These are phyloP conservation scores for Sacculina carcini DNA, from an alignment of 2,888 invertebrate genomes.

Conservation along the genomic window DNA sequence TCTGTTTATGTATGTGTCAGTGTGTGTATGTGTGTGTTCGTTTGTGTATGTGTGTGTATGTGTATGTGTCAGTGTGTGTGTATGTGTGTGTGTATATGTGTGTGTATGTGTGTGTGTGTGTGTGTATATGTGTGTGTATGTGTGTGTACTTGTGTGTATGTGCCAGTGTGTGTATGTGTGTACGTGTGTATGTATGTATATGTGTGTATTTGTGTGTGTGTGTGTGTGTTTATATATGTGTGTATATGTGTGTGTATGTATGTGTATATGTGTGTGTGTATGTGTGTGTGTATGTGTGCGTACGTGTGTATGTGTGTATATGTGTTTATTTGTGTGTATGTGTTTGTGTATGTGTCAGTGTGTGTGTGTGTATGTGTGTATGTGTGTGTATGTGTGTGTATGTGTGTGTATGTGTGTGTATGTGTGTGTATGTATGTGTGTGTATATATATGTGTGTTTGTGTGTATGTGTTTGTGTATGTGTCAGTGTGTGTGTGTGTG, in stretches of 20 bases:
- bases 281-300: background rate
- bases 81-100: background rate
- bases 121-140: constrained; percentile 2
- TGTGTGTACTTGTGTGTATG: too few relatives aligned
- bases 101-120: background rate
- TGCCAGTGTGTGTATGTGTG: background rate
- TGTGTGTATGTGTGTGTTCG: too few relatives aligned
- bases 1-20: too few relatives aligned
- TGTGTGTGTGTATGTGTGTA: background rate
- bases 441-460: constrained; percentile 1
- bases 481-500: background rate
- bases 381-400: background rate
- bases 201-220: too few relatives aligned
- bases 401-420: constrained; percentile 1
- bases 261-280: background rate
- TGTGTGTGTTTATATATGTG: too few relatives aligned
- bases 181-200: background rate
- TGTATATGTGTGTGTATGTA: background rate
- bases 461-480: constrained; percentile 4
- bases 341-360: background rate
- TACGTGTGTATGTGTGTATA: constrained; percentile 2
- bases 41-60: too few relatives aligned
- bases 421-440: constrained; percentile 2
- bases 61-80: constrained; percentile 1
- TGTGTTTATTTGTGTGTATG: too few relatives aligned